A percentile compares a stretch with the other conserved stretches of the same genome.
phyloP scores from a whole-genome alignment of 2,888 invertebrate species.

The Nymphalis c-album region DNA sequence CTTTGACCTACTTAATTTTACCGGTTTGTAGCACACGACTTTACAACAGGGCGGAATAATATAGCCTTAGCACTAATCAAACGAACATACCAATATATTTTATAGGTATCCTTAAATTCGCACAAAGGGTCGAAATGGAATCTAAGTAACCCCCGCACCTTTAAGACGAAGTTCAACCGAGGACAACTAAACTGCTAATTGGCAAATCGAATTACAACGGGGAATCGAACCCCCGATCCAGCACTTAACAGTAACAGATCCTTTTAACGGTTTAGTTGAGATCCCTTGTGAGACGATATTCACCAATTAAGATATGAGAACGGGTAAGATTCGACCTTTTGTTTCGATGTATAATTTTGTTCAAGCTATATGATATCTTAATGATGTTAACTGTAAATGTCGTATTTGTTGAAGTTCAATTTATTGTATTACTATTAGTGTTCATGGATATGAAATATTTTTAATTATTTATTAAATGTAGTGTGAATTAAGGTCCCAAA shows the following conservation, averaged over 20 bases:
- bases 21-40: too few relatives aligned
- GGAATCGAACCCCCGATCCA: slow-evolving; percentile 78
- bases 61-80: background rate
- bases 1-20: too few relatives aligned
- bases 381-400: background rate
- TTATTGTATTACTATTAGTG: too few relatives aligned
- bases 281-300: slow-evolving; percentile 75
- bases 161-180: slow-evolving; percentile 62
- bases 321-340: slow-evolving; percentile 49
- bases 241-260: slow-evolving; percentile 74
- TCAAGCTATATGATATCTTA: background rate
- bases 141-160: slow-evolving; percentile 51
- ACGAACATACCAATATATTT: background rate
- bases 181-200: slow-evolving; percentile 79
- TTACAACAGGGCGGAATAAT: background rate
- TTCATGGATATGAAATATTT: too few relatives aligned
- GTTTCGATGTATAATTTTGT: background rate
- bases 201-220: slow-evolving; percentile 78
- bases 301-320: slow-evolving; percentile 63
- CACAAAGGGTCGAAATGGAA: slow-evolving; percentile 54
- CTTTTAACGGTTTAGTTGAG: slow-evolving; percentile 81
- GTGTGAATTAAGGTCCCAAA: too few relatives aligned
- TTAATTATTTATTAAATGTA: too few relatives aligned
- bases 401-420: background rate
- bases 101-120: slow-evolving; percentile 30